Evolutionary conservation across 2,888 invertebrate genomes (phyloP), one percentile per base, ranked within the genome.

Genomic region (Idaea dimidiata): DNA sequence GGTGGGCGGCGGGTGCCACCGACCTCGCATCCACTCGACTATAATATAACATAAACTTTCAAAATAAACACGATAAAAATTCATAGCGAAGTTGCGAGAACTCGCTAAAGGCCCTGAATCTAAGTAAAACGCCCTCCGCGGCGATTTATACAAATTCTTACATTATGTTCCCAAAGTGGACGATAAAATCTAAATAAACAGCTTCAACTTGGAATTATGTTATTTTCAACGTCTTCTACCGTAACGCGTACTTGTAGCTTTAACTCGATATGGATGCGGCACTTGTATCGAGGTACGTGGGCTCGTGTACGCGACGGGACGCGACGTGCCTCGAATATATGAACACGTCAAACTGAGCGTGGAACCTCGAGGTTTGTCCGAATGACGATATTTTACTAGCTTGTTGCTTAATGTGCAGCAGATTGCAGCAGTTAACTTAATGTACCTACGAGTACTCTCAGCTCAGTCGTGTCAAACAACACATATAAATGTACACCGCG

Each of bases 61-160:
- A 14, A 43, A 43, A 43, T 43, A 43, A 43, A 43, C 43, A 43
- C 43, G 43, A 43, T 43, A 43, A 43, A 43, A 43, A 43, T 43
- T 43, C 43, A 43, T 43, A 43, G 43, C 43, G 43, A 43, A 43
- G 43, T 43, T 43, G 43, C 43, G 43, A 43, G 43, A 43, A 43
- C 43, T 43, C 43, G 43, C 43, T 43, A 43, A 43, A 8, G 43
- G 43, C 43, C 43, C 43, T 43, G 43, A 43, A 43, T 43, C 43
- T 43, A 43, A 43, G 43, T 43, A 43, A 43, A 43, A 14, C 43
- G 43, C 43, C 8, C 43, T 43, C 43, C 43, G 43, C 43, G 43
- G 10, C 43, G 43, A 43, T 43, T 43, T 43, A 43, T 43, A 43
- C 43, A 43, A 43, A 43, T 43, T 43, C 43, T 43, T 43, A 43